Evolutionary conservation across 2,797 vertebrate species (phyloP).

Genomic region (Miichthys miiuy): DNA sequence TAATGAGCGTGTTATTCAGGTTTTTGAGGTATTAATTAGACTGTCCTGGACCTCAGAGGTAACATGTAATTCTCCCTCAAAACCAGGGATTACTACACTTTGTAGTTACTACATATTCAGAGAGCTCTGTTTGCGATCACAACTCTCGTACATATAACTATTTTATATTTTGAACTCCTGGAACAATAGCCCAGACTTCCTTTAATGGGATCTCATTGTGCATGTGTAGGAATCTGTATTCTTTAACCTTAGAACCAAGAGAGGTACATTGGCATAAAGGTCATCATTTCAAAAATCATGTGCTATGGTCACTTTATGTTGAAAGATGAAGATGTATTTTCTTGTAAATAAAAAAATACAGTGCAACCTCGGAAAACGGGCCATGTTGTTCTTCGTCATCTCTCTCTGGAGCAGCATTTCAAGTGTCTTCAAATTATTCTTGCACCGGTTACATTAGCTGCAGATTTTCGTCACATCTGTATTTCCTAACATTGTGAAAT

Average conservation of each 20-base stretch:
- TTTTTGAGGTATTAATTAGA: conserved; percentile 6
- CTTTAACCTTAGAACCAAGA: conserved; percentile 46
- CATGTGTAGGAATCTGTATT: conserved; percentile 56
- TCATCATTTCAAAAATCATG: conserved; percentile 53
- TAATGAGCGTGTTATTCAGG: not conserved
- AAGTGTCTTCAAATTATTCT: not conserved
- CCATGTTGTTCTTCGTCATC: not conserved
- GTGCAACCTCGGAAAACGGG: conserved; percentile 39
- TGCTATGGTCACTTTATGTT: conserved; percentile 66
- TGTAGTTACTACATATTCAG: conserved; percentile 1
- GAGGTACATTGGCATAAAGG: conserved; percentile 28
- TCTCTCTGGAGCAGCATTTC: not conserved
- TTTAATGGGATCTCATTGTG: conserved; percentile 32
- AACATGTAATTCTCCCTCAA: conserved; percentile 30
- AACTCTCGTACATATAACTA: conserved; percentile 2
- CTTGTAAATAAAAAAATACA: conserved; percentile 76
- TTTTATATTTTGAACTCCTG: conserved; percentile 43
- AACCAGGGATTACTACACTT: conserved; percentile 29
- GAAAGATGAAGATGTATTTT: conserved; percentile 78
- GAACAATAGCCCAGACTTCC: conserved; percentile 24
- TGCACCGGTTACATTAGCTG: not conserved
- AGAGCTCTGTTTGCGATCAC: conserved; percentile 18
- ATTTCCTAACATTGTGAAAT: not conserved
- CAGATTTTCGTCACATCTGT: not conserved
- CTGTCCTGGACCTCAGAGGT: conserved; percentile 15